phyloP scores from a whole-genome alignment of 1,140 invertebrate species.

The Papilio machaon region DNA sequence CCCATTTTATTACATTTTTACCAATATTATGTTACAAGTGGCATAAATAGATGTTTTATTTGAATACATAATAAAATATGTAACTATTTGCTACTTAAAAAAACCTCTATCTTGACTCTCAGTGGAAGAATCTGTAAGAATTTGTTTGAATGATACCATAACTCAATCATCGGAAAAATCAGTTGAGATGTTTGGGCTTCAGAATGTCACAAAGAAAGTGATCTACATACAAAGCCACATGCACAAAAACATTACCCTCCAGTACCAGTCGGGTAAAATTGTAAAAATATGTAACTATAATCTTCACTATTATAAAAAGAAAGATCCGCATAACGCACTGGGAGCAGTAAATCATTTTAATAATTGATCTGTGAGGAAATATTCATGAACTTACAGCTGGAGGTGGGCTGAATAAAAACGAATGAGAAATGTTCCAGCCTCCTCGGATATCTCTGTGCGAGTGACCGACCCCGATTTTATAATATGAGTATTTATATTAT shows the following conservation, averaged over 20 bases:
- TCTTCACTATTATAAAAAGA: slow-evolving; percentile 41
- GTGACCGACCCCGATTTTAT: slow-evolving; percentile 2
- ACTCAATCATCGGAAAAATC: too few species aligned
- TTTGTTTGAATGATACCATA: too few species aligned
- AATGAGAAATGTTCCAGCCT: slow-evolving; percentile 68
- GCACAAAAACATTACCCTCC: too few species aligned
- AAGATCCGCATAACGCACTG: slow-evolving; percentile 46
- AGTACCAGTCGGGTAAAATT: too few species aligned
- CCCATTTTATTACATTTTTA: background rate
- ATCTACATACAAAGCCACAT: too few species aligned
- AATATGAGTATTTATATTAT: slow-evolving; percentile 12
- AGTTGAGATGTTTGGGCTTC: too few species aligned
- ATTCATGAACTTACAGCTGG: slow-evolving; percentile 72
- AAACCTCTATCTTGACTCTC: too few species aligned
- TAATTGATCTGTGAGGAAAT: slow-evolving; percentile 76
- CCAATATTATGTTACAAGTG: background rate
- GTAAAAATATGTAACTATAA: slow-evolving; percentile 36
- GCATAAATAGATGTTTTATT: too few species aligned
- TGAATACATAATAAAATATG: too few species aligned
- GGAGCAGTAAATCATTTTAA: slow-evolving; percentile 77
- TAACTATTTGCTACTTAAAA: too few species aligned
- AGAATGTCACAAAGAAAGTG: too few species aligned
- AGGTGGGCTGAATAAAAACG: slow-evolving; percentile 63
- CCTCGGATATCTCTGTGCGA: slow-evolving; percentile 43
- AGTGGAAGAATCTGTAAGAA: too few species aligned